Base-by-base conservation (phyloP, 1,140 invertebrate genomes). In the Venustaconcha ellipsiformis region DNA sequence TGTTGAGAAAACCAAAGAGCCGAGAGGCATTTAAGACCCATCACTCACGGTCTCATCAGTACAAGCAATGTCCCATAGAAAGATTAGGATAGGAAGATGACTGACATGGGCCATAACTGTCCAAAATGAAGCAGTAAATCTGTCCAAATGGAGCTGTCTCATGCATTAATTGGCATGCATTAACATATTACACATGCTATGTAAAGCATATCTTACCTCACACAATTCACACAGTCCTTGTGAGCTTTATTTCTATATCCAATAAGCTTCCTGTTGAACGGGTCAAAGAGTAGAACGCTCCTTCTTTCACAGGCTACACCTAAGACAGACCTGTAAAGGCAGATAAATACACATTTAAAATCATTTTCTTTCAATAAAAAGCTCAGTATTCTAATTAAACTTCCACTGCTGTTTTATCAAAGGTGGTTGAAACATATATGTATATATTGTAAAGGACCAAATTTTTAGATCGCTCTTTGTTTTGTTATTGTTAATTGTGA, bases 221-320 rank as follows among this genome's bases (percentile, higher is more conserved):
- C 95, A 92, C 95, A 97, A 89, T 98, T 98, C 0, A 98, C 96
- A 92, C 95, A 97, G 88, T 96, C 95, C 48, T 92, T 91, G 88
- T 98, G 97, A 56, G 96, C 96, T 88, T 95, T 93, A 82, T 93
- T 92, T 69, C 97, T 93, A 72, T 93, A 92, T 82, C 94, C 92
- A 69, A 96, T 93, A 71, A 94, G 92, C 82, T 93, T 93, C 84
- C 94, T 94, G 81, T 93, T 95, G 26, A 96, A 90, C 1, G 96
- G 95, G 90, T 98, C 96, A 91, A 96, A 97, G 82, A 97, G 92
- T 77, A 97, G 91, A 81, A 98, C 93, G 81, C 95, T 95, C 85
- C 94, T 95, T 80, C 94, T 95, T 88, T 98, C 96, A 91, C 96
- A 97, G 17, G 96, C 96, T 69, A 96, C 96, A 26, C 96, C 93